Evolutionary conservation across 2,797 vertebrate genomes (phyloP).

Genomic region (Cirrhinus mrigala): DNA sequence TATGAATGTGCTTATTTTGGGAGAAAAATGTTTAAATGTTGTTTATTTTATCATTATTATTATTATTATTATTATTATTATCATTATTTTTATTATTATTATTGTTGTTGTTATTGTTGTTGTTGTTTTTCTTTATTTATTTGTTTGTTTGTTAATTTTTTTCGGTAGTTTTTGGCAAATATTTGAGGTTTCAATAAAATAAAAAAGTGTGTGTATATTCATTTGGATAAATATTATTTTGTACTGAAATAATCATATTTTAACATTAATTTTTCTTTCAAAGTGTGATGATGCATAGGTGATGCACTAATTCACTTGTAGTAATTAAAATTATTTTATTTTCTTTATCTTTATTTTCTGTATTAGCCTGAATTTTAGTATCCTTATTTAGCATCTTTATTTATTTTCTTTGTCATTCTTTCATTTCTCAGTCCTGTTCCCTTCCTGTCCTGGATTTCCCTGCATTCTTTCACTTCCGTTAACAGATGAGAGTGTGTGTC

Average conservation of each 20-base stretch:
- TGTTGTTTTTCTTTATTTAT: too few species aligned
- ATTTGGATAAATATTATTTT: too few species aligned
- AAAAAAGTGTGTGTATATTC: not conserved
- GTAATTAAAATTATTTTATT: too few species aligned
- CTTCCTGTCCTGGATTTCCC: not conserved
- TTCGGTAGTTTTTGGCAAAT: not conserved
- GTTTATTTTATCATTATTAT: too few species aligned
- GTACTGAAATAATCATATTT: not conserved
- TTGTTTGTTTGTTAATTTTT: not conserved
- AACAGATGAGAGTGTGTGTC: constrained; percentile 8
- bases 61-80: too few species aligned
- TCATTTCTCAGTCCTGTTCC: not conserved
- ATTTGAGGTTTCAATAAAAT: not conserved
- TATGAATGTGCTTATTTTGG: too few species aligned
- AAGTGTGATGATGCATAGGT: too few species aligned
- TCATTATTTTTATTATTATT: too few species aligned
- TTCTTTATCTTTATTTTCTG: not conserved
- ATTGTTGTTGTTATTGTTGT: too few species aligned
- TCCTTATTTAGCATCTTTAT: not conserved
- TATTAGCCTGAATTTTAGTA: not conserved
- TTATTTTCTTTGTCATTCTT: not conserved
- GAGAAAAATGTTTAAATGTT: too few species aligned
- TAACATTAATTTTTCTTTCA: not conserved
- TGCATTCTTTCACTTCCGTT: not conserved
- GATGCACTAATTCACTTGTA: too few species aligned